Evolutionary conservation across 2,888 invertebrate species (phyloP), one percentile per base, ranked within the genome.

Genomic region (Eupithecia dodoneata): DNA sequence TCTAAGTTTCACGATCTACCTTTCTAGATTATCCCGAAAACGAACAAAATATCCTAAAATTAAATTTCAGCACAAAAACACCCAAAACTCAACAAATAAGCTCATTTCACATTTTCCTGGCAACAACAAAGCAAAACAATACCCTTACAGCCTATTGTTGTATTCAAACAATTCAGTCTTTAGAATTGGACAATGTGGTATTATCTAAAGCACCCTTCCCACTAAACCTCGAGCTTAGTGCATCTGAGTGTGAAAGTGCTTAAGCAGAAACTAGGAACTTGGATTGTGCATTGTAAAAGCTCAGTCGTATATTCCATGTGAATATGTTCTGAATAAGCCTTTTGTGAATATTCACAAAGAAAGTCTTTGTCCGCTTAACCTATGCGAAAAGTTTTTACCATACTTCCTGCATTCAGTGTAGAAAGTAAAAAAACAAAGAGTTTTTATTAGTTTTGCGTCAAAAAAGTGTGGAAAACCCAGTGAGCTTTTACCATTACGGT

Each of bases 91-190:
- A 71, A 67, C 72, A 73, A 30, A 76, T 67, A 75, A 66, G 73
- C 73, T 71, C 18, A 78, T 72, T 76, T 74, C 70, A 45, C 45
- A 41, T 72, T 72, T 77, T 72, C 52, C 45, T 52, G 41, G 30
- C 69, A 70, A 63, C 59, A 76, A 78, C 76, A 69, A 78, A 72
- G 78, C 15, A 55, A 78, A 74, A 74, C 74, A 72, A 74, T 45
- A 47, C 59, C 65, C 69, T 55, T 47, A 74, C 72, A 76, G 66
- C 44, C 70, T 49, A 74, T 76, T 79, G 79, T 79, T 74, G 72
- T 74, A 76, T 78, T 72, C 76, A 47, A 55, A 76, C 76, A 76
- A 71, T 72, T 47, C 42, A 70, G 73, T 70, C 71, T 66, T 75
- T 66, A 66, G 41, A 66, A 66, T 42, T 63, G 63, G 63, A 63